A percentile compares a stretch with the other conserved stretches of the same genome.
These are phyloP conservation scores for Helicoverpa assulta DNA, from an alignment of 2,888 invertebrate species.

Conservation along the genomic window DNA sequence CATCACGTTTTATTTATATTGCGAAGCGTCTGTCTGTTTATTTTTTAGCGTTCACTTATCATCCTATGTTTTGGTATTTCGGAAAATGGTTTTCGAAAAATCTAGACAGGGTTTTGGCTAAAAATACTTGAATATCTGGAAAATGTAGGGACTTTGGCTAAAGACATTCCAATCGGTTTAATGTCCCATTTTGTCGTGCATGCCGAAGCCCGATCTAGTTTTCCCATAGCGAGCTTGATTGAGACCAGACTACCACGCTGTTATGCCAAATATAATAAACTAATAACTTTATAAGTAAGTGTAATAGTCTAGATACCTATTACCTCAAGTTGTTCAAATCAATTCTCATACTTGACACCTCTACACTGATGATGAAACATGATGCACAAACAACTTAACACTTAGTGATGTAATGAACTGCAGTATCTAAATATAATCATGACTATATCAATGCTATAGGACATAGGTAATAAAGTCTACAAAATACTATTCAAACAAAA, in stretches of 20 bases:
- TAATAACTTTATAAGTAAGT: too few relatives aligned
- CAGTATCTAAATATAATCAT: neutral
- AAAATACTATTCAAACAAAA: neutral
- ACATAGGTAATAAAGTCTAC: neutral
- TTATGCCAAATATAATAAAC: too few relatives aligned
- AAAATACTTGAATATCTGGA: conserved; percentile 16
- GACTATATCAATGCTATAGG: neutral
- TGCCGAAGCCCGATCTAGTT: neutral
- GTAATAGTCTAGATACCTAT: too few relatives aligned
- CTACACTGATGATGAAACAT: neutral
- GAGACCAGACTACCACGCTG: neutral
- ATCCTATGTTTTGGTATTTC: neutral
- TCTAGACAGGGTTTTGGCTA: conserved; percentile 9
- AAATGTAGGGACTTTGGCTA: neutral
- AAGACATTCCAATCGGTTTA: neutral
- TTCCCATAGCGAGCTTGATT: neutral
- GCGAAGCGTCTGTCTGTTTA: conserved; percentile 23
- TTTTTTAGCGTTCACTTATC: conserved; percentile 35
- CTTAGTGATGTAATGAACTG: neutral
- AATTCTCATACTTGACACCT: too few relatives aligned
- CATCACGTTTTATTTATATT: conserved; percentile 44
- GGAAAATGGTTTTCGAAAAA: conserved; percentile 11
- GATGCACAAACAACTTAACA: neutral
- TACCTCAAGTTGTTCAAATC: too few relatives aligned
- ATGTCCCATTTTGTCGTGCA: neutral